Evolutionary conservation across 92 coral and sea anemone genomes (phyloP), one percentile per base, ranked within the genome.

Genomic region (Zoanthus solanderi): DNA sequence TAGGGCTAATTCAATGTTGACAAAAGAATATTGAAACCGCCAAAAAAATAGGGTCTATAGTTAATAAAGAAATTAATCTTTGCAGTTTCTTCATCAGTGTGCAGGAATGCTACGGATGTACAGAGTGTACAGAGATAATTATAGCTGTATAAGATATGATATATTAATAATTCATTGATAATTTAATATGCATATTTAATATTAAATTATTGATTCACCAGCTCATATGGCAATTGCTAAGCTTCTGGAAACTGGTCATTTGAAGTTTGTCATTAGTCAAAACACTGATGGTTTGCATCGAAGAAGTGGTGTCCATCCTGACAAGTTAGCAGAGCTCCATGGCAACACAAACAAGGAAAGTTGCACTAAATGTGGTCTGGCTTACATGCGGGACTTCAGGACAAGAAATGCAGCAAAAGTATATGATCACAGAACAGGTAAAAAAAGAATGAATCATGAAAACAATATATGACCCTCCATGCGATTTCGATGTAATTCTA

Each of bases 311-410:
- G 67, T 94, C 14, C 85, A 86, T 14, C 92, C 92, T 0, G 86
- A 58, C 52, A 75, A 54, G 31, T 84, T 94, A 6, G 94, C 96
- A 9, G 96, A 94, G 89, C 88, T 94, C 54, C 96, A 92, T 84
- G 96, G 96, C 31, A 94, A 94, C 83, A 94, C 96, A 37, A 91
- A 94, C 76, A 88, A 89, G 69, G 96, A 94, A 72, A 79, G 83
- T 9, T 94, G 96, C 60, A 52, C 89, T 4, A 91, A 89, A 69
- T 94, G 96, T 87, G 94, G 93, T 0, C 23, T 68, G 48, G 86
- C 86, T 69, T 94, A 87, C 65, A 78, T 94, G 94, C 84, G 96
- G 30, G 96, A 94, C 84, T 94, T 87, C 71, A 91, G 93, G 65
- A 94, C 96, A 58, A 89, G 96, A n/a, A 91, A 87, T 11, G 91